Conservation (phyloP, 2,888 invertebrate genomes). For the Cosmopolites sordidus region DNA sequence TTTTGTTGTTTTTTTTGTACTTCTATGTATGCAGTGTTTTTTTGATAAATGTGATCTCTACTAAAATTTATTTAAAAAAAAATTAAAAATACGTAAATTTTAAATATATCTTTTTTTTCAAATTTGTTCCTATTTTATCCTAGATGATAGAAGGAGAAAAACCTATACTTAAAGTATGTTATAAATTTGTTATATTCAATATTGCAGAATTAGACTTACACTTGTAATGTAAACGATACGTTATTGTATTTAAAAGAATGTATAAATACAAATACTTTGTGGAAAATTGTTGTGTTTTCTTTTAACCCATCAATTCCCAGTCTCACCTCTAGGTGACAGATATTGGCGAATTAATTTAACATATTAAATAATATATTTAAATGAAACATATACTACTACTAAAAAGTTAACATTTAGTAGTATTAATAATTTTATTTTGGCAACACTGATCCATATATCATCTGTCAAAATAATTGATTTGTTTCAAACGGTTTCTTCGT, state of each 20-base stretch:
- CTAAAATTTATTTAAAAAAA: no score
- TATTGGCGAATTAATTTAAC: no score
- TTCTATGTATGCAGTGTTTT: neutral
- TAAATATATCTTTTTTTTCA: neutral
- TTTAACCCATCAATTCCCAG: no score
- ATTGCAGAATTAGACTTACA: slow-evolving; percentile 32
- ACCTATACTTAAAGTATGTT: slow-evolving; percentile 23
- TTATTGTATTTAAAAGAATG: slow-evolving; percentile 30
- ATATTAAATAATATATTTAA: no score
- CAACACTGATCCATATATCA: no score
- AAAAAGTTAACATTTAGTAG: no score
- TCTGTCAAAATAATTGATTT: no score
- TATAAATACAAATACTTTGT: neutral
- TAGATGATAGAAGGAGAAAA: slow-evolving; percentile 7
- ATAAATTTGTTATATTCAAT: slow-evolving; percentile 36
- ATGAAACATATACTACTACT: no score
- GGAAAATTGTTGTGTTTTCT: neutral
- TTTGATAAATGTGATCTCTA: no score
- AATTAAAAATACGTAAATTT: neutral
- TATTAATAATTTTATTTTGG: no score
- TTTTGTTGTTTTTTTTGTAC: neutral
- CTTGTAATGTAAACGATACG: slow-evolving; percentile 41
- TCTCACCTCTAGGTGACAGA: no score
- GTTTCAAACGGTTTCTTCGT: no score
- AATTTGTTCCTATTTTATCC: slow-evolving; percentile 9